A percentile compares a stretch with the other conserved stretches of the same genome.
Evolutionary conservation across 2,888 invertebrate genomes (phyloP).

Genomic region (Tipula confusa): DNA sequence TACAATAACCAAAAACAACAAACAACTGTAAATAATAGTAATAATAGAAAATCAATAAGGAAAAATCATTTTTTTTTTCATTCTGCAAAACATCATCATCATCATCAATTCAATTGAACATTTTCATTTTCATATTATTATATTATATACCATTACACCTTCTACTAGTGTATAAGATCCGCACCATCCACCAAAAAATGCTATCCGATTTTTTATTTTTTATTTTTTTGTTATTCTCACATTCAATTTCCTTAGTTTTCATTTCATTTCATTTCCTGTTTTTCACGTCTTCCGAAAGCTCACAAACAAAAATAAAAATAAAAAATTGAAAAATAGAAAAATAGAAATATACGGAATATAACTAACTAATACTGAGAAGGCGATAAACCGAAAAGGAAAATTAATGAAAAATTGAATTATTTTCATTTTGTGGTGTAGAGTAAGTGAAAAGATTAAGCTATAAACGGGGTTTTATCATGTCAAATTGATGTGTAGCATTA

Average conservation of each 20-base stretch:
- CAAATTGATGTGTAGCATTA: background rate
- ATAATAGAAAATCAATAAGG: background rate
- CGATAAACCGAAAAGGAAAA: background rate
- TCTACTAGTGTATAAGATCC: background rate
- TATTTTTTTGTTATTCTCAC: background rate
- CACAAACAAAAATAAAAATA: too few species aligned
- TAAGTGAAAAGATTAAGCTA: background rate
- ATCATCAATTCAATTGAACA: constrained; percentile 25
- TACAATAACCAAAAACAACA: background rate
- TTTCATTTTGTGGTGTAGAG: background rate
- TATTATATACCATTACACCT: background rate
- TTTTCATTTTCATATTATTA: constrained; percentile 20
- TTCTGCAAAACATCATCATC: background rate
- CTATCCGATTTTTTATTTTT: background rate
- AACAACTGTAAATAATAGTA: background rate
- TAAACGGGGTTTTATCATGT: background rate
- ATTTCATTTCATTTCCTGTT: constrained; percentile 20
- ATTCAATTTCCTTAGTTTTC: constrained; percentile 20
- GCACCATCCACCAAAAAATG: background rate
- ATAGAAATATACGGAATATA: background rate
- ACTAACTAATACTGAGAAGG: too few species aligned
- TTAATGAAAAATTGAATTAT: constrained; percentile 20
- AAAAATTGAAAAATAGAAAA: background rate
- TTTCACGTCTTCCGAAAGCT: background rate
- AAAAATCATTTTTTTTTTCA: background rate